A percentile compares a stretch with the other conserved stretches of the same genome.
Evolutionary conservation across 2,113 vertebrate species (phyloP).

Genomic region (Potamarius usumacintae): DNA sequence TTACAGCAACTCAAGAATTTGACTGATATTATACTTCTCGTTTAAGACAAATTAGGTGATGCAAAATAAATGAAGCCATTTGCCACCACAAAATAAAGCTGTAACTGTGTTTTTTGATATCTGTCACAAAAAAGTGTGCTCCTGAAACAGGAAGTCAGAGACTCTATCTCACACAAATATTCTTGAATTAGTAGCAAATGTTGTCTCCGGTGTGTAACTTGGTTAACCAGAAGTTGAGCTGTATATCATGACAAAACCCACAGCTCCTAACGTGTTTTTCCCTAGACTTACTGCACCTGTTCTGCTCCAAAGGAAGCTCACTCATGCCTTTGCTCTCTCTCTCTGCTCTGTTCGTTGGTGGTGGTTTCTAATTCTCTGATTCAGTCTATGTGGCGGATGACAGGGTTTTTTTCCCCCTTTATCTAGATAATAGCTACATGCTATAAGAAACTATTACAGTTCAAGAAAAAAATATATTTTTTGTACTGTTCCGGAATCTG

Average conservation of each 20-base stretch:
- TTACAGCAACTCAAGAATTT: neutral
- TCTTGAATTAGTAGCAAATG: slow-evolving; percentile 37
- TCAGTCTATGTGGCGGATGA: slow-evolving; percentile 15
- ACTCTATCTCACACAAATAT: slow-evolving; percentile 1
- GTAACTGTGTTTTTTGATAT: neutral
- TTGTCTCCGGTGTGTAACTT: slow-evolving; percentile 19
- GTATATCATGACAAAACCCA: slow-evolving; percentile 28
- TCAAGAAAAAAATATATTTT: neutral
- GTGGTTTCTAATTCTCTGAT: slow-evolving; percentile 31
- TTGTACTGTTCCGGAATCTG: neutral
- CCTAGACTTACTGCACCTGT: slow-evolving; percentile 29
- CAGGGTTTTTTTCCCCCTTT: neutral
- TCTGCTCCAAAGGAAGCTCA: slow-evolving; percentile 31
- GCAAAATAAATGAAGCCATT: neutral
- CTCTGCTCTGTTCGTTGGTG: slow-evolving; percentile 25
- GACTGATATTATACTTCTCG: neutral
- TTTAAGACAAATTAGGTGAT: neutral
- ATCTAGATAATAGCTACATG: neutral
- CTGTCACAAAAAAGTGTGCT: neutral
- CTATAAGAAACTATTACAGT: neutral
- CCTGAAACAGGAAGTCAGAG: slow-evolving; percentile 2
- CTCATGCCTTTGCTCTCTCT: neutral
- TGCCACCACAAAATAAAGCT: neutral
- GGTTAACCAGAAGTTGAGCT: slow-evolving; percentile 33
- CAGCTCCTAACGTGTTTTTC: slow-evolving; percentile 36